Conservation (phyloP, 2,888 invertebrate species). For the Gisinianus flammeolus region DNA sequence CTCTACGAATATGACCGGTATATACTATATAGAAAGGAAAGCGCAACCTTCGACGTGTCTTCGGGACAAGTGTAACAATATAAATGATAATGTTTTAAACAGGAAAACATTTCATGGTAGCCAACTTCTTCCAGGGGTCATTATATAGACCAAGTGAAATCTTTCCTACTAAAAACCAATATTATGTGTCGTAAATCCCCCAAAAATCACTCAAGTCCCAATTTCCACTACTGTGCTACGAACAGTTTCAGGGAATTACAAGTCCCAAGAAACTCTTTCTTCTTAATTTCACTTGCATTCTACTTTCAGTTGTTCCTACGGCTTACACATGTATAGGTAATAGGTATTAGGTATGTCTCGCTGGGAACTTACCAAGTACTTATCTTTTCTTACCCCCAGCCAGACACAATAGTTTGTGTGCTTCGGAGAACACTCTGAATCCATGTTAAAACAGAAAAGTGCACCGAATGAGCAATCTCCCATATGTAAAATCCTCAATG, state of each 20-base stretch:
- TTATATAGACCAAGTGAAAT: neutral
- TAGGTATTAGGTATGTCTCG: too few relatives aligned
- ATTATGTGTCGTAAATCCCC: neutral
- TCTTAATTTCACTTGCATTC: neutral
- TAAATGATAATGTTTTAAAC: neutral
- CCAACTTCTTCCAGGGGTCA: neutral
- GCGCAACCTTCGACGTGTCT: neutral
- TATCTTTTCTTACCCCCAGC: too few relatives aligned
- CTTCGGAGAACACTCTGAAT: too few relatives aligned
- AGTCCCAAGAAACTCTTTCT: neutral
- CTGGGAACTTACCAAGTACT: too few relatives aligned
- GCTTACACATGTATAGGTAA: too few relatives aligned
- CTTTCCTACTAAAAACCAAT: neutral
- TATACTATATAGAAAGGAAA: neutral
- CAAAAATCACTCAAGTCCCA: constrained; percentile 1
- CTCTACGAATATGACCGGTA: too few relatives aligned
- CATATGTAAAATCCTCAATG: constrained; percentile 8
- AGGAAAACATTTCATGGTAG: neutral
- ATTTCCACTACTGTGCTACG: neutral
- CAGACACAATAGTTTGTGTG: neutral
- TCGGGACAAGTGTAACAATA: neutral
- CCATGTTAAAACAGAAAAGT: too few relatives aligned
- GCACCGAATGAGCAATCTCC: constrained; percentile 7
- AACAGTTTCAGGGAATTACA: neutral
- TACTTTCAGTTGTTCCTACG: neutral